Base-by-base conservation (phyloP, 2,797 vertebrate species). In the Scolopax bukidnonensis region DNA sequence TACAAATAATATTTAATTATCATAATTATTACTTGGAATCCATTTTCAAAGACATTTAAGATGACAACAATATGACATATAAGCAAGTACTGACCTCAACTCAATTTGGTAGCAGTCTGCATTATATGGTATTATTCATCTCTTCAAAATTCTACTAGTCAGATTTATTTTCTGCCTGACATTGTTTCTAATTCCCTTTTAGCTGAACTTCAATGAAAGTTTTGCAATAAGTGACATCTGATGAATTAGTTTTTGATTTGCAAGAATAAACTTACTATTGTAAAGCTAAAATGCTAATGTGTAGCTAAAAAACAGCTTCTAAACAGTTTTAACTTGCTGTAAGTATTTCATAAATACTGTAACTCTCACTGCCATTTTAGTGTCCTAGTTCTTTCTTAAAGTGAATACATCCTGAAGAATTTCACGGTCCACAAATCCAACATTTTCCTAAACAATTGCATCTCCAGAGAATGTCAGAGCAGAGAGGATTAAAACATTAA, bases 201-300 rank as follows among this genome's bases (percentile, higher is more conserved):
- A 94, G 60, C 64, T 74, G 48, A 84, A 16, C 38, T 78, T 92
- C 84, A 87, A 60, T 54, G 27, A 75, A 95, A 94, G 76, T 81
- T 83, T 85, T 85, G 60, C 79, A 90, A 25, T 74, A 84, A 56
- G 64, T 84, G 84, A 94, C 91, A 93, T 88, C 27, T 84, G 75
- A 93, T 93, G 3, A 87, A 95, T 84, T 89, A 78, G 76, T 80
- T 94, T 90, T 92, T 95, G 73, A 94, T 95, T 95, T 91, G 50
- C 50, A 95, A 88, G 59, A 67, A 90, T 65, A 93, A 96, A 89
- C 78, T 77, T 77, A 67, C 28, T 32, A 50, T 80, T 91, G 53
- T 71, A 92, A 92, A 60, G 32, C 38, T 92, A 60, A 80, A 77
- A 91, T 51, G 41, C 61, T 87, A 83, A 84, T 11, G 9, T 28